Evolutionary conservation across 1,140 invertebrate genomes (phyloP), one percentile per base, ranked within the genome.

Genomic region (Drosophila bifasciata): DNA sequence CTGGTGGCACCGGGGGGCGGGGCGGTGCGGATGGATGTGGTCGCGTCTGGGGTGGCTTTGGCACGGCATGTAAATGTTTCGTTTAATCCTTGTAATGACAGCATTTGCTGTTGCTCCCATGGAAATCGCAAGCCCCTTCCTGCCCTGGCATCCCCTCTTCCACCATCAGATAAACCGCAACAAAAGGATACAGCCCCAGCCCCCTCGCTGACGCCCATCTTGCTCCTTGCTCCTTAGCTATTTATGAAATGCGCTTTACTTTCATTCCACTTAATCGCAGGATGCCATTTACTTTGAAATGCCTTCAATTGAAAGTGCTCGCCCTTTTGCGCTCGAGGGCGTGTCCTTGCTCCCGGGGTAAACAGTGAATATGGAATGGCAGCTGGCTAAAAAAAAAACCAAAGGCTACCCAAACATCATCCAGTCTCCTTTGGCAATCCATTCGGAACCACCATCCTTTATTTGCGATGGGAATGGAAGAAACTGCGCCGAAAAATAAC

Each of bases 11-110:
- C 28, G 8, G 13, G 21, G 16, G 41, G 8, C 15, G 21, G 16
- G 41, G 19, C 19, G 19, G 19, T 11, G 43, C 55, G 57, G 50
- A 44, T 44, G 49, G 41, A 66, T 41, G 36, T 25, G 62, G 80
- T 79, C 60, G 59, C 81, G 70, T 53, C 81, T 79, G 72, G 76
- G 61, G 48, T 64, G 57, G 45, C 45, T 55, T 74, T 51, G 5
- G 41, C 32, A 45, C 40, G 57, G 57, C 77, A 81, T 81, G 69
- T 81, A 81, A 86, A 86, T 81, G 58, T 56, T 53, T 16, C 57
- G 48, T 67, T 81, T 78, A 86, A 86, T 86, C 83, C 78, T 77
- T 88, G 66, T 75, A 71, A 88, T 88, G 77, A 64, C 83, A 74
- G 40, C 81, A 81, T 79, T 86, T 86, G 77, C 25, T 50, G 50